phyloP scores from a whole-genome alignment of 2,113 vertebrate species.

The Regulus satrapa region DNA sequence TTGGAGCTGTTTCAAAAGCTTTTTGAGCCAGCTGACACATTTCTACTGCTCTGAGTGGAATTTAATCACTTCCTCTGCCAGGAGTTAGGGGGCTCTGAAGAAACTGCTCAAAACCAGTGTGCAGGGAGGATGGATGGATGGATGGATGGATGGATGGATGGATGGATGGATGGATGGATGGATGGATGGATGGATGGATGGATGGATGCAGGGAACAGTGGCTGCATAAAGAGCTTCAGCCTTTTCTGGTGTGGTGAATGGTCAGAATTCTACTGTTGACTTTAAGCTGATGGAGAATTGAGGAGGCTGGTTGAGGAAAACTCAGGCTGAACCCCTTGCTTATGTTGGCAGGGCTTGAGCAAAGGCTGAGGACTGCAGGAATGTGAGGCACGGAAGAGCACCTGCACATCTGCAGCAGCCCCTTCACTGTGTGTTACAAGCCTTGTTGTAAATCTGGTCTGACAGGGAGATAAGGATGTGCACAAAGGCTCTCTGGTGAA shows the following conservation, averaged over 20 bases:
- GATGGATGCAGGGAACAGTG: neutral
- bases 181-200: neutral
- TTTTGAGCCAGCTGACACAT: neutral
- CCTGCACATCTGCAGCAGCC: too few relatives aligned
- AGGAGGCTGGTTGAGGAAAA: neutral
- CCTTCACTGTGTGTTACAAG: neutral
- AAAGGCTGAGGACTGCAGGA: neutral
- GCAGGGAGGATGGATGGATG: neutral
- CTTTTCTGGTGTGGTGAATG: neutral
- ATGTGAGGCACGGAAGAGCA: neutral
- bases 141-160: neutral
- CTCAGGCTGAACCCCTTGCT: neutral
- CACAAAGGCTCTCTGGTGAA: neutral
- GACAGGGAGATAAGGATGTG: neutral
- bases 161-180: neutral
- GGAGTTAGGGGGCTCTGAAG: neutral
- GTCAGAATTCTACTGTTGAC: rapidly evolving
- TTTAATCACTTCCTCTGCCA: neutral
- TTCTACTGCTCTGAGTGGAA: neutral
- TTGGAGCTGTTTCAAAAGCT: neutral
- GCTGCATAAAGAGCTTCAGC: neutral
- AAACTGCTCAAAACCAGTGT: neutral
- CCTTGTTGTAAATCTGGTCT: neutral
- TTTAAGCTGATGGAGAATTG: neutral
- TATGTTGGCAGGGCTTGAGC: neutral